Evolutionary conservation across 1,140 invertebrate genomes (phyloP).

Genomic region (Theocolax elegans): DNA sequence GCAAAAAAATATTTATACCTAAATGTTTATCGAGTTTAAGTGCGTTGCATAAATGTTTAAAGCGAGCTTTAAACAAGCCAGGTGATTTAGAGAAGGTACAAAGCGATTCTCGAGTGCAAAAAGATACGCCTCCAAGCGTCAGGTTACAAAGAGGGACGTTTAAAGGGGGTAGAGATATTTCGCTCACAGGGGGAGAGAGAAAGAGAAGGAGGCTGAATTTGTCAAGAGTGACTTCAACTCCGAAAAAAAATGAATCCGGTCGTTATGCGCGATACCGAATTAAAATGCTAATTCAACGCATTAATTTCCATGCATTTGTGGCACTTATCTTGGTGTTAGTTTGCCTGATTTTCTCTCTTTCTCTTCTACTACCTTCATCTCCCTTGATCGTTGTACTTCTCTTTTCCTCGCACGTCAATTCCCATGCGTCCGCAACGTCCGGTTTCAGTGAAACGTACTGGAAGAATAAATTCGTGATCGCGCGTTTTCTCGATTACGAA

Average conservation of each 20-base stretch:
- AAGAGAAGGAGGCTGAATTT: not conserved
- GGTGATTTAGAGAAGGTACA: no score
- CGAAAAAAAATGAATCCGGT: constrained; percentile 32
- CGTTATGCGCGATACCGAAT: constrained; percentile 51
- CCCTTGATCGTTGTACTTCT: no score
- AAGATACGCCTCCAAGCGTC: not conserved
- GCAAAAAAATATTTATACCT: no score
- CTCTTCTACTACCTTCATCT: not conserved
- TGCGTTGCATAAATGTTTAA: no score
- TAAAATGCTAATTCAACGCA: constrained; percentile 57
- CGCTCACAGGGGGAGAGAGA: not conserved
- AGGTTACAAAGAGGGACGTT: not conserved
- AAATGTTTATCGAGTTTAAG: no score
- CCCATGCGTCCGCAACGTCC: no score
- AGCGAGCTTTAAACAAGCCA: no score
- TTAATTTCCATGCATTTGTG: constrained; percentile 54
- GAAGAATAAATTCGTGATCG: not conserved
- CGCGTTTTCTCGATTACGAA: no score
- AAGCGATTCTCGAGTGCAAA: no score
- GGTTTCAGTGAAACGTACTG: no score
- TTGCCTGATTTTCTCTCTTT: constrained; percentile 36
- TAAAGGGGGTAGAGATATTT: not conserved
- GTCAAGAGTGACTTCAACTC: not conserved
- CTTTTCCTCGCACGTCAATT: no score
- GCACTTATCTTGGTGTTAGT: constrained; percentile 29